phyloP scores from a whole-genome alignment of 2,797 vertebrate genomes.

The Enteromius argenteus region DNA sequence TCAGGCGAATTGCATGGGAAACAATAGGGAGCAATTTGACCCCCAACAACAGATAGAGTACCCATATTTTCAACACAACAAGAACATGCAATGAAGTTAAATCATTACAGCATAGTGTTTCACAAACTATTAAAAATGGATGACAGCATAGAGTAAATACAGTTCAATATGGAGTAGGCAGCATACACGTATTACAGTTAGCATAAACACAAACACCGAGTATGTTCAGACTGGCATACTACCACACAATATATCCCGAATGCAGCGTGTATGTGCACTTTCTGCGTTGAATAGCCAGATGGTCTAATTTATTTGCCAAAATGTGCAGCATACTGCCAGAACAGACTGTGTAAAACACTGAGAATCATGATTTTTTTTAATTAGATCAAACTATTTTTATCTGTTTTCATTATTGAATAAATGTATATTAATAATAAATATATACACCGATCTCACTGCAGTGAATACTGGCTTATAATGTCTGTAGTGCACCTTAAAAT shows the following conservation, averaged over 20 bases:
- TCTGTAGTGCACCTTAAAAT: not conserved
- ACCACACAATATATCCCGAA: not conserved
- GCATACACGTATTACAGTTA: not conserved
- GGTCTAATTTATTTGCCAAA: slow-evolving; percentile 10
- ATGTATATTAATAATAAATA: not conserved
- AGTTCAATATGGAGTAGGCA: not conserved
- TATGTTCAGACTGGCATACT: slow-evolving; percentile 18
- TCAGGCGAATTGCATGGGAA: not conserved
- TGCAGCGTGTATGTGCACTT: not conserved
- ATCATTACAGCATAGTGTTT: slow-evolving; percentile 1
- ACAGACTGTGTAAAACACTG: not conserved
- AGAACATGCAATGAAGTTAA: not conserved
- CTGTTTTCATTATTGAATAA: slow-evolving; percentile 2
- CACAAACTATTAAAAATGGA: slow-evolving; percentile 4
- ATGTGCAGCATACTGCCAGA: slow-evolving; percentile 8
- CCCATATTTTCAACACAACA: not conserved
- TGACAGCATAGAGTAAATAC: not conserved
- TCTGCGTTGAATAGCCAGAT: slow-evolving; percentile 4
- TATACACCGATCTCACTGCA: not conserved
- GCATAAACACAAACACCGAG: not conserved
- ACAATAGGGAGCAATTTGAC: not conserved
- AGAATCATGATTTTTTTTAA: not conserved
- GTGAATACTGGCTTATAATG: not conserved
- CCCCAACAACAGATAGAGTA: not conserved
- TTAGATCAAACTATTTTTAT: not conserved